These are phyloP conservation scores for Trachelus iudaicus DNA, from an alignment of 2,888 invertebrate genomes.

Conservation along the genomic window DNA sequence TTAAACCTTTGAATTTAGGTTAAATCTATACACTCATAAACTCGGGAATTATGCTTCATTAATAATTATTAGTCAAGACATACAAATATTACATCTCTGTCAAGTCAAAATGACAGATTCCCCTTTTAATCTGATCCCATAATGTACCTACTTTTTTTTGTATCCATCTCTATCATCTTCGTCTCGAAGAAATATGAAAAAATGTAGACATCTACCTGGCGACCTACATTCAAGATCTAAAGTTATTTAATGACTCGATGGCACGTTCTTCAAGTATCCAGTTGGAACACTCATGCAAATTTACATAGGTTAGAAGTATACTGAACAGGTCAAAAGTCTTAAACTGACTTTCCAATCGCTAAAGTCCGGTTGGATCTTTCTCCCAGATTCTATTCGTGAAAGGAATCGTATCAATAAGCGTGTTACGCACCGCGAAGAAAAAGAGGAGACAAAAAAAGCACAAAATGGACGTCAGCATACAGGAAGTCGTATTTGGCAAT, in stretches of 20 bases:
- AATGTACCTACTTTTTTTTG: neutral
- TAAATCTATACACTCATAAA: neutral
- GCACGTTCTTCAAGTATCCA: neutral
- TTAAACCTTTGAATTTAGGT: neutral
- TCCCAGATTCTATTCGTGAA: neutral
- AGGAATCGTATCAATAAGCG: neutral
- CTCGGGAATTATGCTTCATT: neutral
- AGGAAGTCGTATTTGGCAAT: neutral
- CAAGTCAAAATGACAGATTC: neutral
- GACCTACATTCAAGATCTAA: neutral
- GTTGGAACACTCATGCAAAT: neutral
- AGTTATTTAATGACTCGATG: neutral
- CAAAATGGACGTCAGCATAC: neutral
- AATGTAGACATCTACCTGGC: neutral
- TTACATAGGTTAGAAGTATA: neutral
- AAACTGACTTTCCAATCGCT: neutral
- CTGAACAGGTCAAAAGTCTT: neutral
- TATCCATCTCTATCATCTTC: neutral
- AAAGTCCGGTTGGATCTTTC: neutral
- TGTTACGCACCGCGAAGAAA: neutral
- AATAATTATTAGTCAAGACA: neutral
- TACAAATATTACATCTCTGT: neutral
- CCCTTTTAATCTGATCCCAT: neutral
- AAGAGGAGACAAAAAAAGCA: neutral
- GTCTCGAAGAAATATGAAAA: neutral